These are phyloP conservation scores for Sylvicola cinctus DNA, from an alignment of 2,888 invertebrate species.

Conservation along the genomic window DNA sequence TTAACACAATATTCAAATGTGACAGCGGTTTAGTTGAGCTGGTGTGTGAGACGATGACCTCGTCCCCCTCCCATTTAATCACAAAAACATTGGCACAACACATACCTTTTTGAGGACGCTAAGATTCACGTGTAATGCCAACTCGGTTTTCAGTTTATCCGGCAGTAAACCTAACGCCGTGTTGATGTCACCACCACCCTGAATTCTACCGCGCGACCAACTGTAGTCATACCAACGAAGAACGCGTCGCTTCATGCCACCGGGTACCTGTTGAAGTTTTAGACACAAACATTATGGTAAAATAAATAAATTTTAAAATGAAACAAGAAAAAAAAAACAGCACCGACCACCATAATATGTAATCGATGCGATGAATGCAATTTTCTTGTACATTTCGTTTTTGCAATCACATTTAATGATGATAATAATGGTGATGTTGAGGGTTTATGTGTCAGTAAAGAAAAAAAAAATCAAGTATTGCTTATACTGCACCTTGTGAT, in stretches of 20 bases:
- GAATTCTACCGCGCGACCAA: conserved; percentile 89
- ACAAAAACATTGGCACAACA: no score
- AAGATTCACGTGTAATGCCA: conserved; percentile 87
- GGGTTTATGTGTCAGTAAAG: no score
- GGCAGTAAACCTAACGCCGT: conserved; percentile 82
- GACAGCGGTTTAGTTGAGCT: no score
- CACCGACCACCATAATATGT: no score
- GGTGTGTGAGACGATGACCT: no score
- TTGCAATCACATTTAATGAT: no score
- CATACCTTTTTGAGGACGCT: conserved; percentile 82
- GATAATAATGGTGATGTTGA: no score
- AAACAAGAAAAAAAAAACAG: conserved; percentile 1
- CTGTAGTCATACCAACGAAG: conserved; percentile 96
- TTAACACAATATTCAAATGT: no score
- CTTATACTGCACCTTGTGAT: conserved; percentile 51
- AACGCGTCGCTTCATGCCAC: conserved; percentile 89
- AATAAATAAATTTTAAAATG: neutral
- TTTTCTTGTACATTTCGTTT: no score
- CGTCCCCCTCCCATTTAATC: no score
- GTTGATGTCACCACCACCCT: conserved; percentile 91
- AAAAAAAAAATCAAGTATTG: no score
- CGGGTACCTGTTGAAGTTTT: conserved; percentile 42
- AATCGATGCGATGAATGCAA: no score
- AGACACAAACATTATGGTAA: conserved; percentile 1
- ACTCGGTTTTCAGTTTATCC: conserved; percentile 90